phyloP scores from a whole-genome alignment of 2,113 vertebrate genomes.

The Semnornis frantzii region DNA sequence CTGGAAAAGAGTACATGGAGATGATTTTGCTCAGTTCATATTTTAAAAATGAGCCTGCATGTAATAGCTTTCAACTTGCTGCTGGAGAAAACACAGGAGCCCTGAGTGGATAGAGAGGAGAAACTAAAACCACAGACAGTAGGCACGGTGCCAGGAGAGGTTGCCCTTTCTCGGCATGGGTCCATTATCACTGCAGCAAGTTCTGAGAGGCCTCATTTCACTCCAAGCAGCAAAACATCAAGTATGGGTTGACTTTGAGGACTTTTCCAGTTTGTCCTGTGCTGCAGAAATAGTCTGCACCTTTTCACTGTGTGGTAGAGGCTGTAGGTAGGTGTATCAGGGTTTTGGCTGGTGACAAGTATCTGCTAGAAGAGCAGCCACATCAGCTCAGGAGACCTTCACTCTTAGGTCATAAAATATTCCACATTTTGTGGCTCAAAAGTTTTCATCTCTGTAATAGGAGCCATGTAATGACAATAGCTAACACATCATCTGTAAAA shows the following conservation, averaged over 20 bases:
- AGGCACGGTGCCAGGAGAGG: background rate
- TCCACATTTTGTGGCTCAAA: background rate
- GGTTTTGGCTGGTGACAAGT: background rate
- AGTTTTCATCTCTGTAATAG: background rate
- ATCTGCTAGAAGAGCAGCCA: background rate
- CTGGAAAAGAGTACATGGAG: background rate
- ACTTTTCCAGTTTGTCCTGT: background rate
- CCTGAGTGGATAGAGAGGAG: background rate
- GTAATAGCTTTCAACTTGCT: constrained; percentile 22
- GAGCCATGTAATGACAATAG: background rate
- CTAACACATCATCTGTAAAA: background rate
- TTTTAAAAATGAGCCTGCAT: constrained; percentile 52
- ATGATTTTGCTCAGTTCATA: background rate
- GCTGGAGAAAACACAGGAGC: background rate
- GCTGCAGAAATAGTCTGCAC: background rate
- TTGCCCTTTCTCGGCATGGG: background rate
- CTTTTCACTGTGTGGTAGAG: background rate
- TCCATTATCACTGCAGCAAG: background rate
- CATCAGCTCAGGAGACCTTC: background rate
- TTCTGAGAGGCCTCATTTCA: background rate
- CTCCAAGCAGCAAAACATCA: background rate
- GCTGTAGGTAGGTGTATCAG: background rate
- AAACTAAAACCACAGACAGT: background rate
- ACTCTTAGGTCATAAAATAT: background rate
- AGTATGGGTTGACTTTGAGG: background rate